phyloP scores from a whole-genome alignment of 2,797 vertebrate genomes.

The Atherinosoma microstoma region DNA sequence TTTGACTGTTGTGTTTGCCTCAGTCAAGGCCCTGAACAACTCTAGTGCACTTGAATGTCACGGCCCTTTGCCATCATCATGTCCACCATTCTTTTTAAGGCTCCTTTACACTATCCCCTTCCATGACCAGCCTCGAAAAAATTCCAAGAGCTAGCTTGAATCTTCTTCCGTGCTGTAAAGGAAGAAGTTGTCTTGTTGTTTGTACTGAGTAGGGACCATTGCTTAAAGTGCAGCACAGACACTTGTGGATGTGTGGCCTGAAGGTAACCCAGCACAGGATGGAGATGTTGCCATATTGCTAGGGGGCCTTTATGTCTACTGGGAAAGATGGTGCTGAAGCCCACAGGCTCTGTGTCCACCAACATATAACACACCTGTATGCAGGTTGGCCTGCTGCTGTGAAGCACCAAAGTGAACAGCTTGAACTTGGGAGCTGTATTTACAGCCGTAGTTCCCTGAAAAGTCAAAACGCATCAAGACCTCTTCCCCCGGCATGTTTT shows the following conservation, averaged over 20 bases:
- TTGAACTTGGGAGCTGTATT: not conserved
- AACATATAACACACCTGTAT: not conserved
- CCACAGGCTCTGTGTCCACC: not conserved
- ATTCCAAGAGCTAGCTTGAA: not conserved
- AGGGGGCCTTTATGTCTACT: not conserved
- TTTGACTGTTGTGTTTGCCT: not conserved
- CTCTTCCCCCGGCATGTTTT: not conserved
- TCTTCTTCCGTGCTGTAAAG: not conserved
- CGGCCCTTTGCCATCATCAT: not conserved
- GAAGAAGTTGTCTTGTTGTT: not conserved
- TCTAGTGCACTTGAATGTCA: conserved; percentile 7
- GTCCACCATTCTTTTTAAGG: not conserved
- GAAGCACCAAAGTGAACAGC: not conserved
- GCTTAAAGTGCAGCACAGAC: conserved; percentile 14
- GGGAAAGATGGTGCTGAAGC: not conserved
- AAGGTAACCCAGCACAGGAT: conserved; percentile 3
- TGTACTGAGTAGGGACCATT: not conserved
- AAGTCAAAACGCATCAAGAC: not conserved
- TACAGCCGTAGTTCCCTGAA: not conserved
- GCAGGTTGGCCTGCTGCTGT: not conserved
- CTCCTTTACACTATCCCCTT: not conserved
- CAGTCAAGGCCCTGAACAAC: not conserved
- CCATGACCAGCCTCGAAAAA: not conserved
- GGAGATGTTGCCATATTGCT: not conserved
- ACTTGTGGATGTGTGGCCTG: not conserved